Evolutionary conservation across 1,140 invertebrate species (phyloP).

Genomic region (Drosophila nigrodunni): DNA sequence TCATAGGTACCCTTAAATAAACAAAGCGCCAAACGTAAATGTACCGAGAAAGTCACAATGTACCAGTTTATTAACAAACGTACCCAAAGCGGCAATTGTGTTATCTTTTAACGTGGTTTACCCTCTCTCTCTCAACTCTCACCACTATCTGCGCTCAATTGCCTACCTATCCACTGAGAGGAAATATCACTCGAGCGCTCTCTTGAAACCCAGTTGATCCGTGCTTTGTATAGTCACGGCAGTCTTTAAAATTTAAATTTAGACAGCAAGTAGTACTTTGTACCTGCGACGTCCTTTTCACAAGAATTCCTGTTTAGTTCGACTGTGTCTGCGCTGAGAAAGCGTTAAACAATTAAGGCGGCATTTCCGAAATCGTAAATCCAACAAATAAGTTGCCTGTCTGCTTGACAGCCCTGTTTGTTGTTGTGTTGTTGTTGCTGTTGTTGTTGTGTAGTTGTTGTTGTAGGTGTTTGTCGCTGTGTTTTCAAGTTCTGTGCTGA

Average conservation of each 20-base stretch:
- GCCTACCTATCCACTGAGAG: slow-evolving; percentile 43
- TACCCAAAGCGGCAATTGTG: too few relatives aligned
- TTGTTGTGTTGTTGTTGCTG: slow-evolving; percentile 22
- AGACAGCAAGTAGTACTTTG: slow-evolving; percentile 16
- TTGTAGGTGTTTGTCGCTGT: slow-evolving; percentile 26
- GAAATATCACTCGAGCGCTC: slow-evolving; percentile 52
- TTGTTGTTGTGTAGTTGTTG: slow-evolving; percentile 32
- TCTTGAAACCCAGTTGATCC: slow-evolving; percentile 55
- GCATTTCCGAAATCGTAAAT: slow-evolving; percentile 62
- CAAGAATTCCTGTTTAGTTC: slow-evolving; percentile 34
- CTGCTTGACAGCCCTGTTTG: neutral
- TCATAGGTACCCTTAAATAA: too few relatives aligned
- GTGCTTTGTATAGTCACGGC: slow-evolving; percentile 36
- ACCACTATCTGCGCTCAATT: neutral
- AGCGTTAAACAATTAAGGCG: slow-evolving; percentile 67
- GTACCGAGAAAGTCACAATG: too few relatives aligned
- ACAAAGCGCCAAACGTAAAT: too few relatives aligned
- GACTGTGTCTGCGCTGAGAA: slow-evolving; percentile 15
- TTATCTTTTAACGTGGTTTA: slow-evolving; percentile 18
- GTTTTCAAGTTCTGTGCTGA: slow-evolving; percentile 54
- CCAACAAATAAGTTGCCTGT: slow-evolving; percentile 60
- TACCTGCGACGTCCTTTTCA: slow-evolving; percentile 44
- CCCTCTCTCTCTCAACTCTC: neutral
- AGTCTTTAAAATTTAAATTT: slow-evolving; percentile 54
- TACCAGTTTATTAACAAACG: too few relatives aligned